A percentile compares a stretch with the other conserved stretches of the same genome.
These are phyloP conservation scores for Acanthisitta chloris DNA, from an alignment of 2,113 vertebrate species.

Conservation along the genomic window DNA sequence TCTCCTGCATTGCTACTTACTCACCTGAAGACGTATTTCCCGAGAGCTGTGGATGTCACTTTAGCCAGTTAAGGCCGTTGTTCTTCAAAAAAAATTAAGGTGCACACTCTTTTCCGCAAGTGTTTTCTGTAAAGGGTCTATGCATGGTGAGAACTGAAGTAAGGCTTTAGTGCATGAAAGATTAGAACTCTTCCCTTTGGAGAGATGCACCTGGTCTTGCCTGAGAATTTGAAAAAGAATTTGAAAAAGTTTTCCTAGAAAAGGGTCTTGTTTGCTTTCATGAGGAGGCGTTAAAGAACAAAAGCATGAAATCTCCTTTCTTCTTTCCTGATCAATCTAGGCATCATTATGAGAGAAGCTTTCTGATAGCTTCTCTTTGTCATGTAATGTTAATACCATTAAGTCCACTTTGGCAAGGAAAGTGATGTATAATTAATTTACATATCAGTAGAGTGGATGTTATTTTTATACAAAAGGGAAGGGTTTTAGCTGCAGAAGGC, in stretches of 20 bases:
- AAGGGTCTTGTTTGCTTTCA: not conserved
- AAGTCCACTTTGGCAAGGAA: slow-evolving; percentile 46
- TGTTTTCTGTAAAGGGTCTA: not conserved
- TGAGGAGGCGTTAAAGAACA: slow-evolving; percentile 9
- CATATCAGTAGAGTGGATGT: slow-evolving; percentile 40
- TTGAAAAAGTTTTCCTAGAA: not conserved
- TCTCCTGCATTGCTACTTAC: not conserved
- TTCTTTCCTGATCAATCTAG: not conserved
- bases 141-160: not conserved
- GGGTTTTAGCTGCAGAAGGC: not conserved
- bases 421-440: slow-evolving; percentile 40
- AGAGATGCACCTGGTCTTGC: not conserved
- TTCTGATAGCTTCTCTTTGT: slow-evolving; percentile 16
- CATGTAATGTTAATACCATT: slow-evolving; percentile 44
- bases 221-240: not conserved
- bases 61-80: not conserved
- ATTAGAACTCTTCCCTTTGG: not conserved
- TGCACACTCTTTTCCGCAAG: not conserved
- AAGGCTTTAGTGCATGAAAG: not conserved
- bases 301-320: not conserved
- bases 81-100: not conserved
- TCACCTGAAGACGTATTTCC: not conserved
- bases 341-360: not conserved
- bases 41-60: not conserved
- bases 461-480: slow-evolving; percentile 33